These are phyloP conservation scores for Cylloceria caligata DNA, from an alignment of 2,888 invertebrate genomes.

Conservation along the genomic window DNA sequence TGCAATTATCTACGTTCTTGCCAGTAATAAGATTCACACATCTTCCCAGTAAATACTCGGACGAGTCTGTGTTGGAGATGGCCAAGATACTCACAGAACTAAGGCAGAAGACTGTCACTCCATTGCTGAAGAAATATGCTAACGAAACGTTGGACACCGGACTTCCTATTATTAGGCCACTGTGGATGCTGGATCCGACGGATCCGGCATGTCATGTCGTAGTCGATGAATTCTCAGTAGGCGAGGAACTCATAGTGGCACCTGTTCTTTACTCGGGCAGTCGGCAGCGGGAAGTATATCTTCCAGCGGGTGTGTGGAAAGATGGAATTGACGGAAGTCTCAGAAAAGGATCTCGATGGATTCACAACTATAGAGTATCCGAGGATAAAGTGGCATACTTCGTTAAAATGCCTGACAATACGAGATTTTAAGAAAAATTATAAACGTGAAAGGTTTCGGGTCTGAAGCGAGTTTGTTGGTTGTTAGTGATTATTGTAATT, in stretches of 20 bases:
- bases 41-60: constrained; percentile 94
- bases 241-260: constrained; percentile 95
- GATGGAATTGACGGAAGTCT: constrained; percentile 95
- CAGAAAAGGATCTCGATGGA: constrained; percentile 95
- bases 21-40: constrained; percentile 97
- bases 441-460: neutral
- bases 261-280: constrained; percentile 91
- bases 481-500: neutral
- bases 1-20: constrained; percentile 95
- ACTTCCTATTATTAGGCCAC: constrained; percentile 92
- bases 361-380: constrained; percentile 94
- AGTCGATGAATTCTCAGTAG: constrained; percentile 95
- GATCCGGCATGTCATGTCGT: constrained; percentile 92
- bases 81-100: constrained; percentile 91
- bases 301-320: constrained; percentile 96
- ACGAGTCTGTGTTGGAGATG: constrained; percentile 91
- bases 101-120: constrained; percentile 91
- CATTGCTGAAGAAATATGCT: constrained; percentile 91
- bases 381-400: constrained; percentile 93
- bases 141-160: constrained; percentile 93
- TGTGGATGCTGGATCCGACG: constrained; percentile 95
- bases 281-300: constrained; percentile 92
- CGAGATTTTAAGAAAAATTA: constrained; percentile 87
- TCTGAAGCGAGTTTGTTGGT: neutral
- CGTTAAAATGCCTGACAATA: constrained; percentile 93